Evolutionary conservation across 1,140 invertebrate genomes (phyloP).

Genomic region (Drosophila asahinai): DNA sequence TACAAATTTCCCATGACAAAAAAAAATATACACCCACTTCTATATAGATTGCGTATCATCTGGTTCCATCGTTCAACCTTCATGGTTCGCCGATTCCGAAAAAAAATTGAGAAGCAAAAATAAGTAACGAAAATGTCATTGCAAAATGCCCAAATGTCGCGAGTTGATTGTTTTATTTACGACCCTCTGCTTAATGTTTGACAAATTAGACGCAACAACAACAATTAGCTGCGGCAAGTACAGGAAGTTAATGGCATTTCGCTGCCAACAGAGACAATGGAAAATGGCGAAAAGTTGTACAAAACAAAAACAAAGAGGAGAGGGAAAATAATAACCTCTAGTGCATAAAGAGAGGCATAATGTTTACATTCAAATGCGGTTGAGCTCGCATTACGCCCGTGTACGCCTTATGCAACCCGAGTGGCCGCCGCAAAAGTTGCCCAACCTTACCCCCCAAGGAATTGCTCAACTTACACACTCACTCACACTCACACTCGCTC

Average conservation of each 20-base stretch:
- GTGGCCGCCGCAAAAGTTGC: slow-evolving; percentile 44
- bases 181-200: slow-evolving; percentile 75
- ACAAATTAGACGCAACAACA: slow-evolving; percentile 71
- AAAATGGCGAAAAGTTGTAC: slow-evolving; percentile 41
- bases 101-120: slow-evolving; percentile 12
- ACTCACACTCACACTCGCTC: slow-evolving; percentile 13
- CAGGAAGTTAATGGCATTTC: slow-evolving; percentile 75
- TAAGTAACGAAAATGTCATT: slow-evolving; percentile 26
- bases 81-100: slow-evolving; percentile 31
- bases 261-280: slow-evolving; percentile 41
- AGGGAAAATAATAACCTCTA: slow-evolving; percentile 51
- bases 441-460: slow-evolving; percentile 21
- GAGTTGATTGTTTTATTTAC: slow-evolving; percentile 81
- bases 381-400: slow-evolving; percentile 41
- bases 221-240: slow-evolving; percentile 50
- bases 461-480: slow-evolving; percentile 48
- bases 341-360: slow-evolving; percentile 42
- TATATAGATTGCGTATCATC: slow-evolving; percentile 16
- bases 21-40: slow-evolving; percentile 8
- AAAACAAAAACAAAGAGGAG: slow-evolving; percentile 13
- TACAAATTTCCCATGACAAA: slow-evolving; percentile 18
- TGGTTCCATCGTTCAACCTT: slow-evolving; percentile 30
- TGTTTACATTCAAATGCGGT: slow-evolving; percentile 60
- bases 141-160: slow-evolving; percentile 75
- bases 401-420: slow-evolving; percentile 43